Base-by-base conservation (phyloP, 2,113 vertebrate species). In the Pterocles gutturalis region DNA sequence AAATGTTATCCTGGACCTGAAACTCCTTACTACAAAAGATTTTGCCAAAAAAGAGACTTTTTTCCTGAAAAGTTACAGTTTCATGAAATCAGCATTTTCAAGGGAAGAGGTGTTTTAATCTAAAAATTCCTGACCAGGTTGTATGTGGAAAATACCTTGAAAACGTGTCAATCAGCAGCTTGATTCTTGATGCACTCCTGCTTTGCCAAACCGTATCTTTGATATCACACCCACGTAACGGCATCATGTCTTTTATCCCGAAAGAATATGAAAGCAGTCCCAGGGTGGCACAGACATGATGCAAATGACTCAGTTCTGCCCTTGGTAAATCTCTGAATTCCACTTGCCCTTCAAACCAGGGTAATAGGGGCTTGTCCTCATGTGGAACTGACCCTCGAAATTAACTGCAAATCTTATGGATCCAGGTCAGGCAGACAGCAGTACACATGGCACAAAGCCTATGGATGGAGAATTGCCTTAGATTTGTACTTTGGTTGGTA, bases 91-190 rank as follows among this genome's bases (percentile, higher is more conserved):
- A 70, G 1, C 5, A 45, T 70, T 92, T 92, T 71, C 25, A 69
- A 83, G 20, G 7, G n/a, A 57, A 76, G 14, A 85, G 1, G 3
- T 46, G 7, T 60, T 90, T 34, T 31, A 0, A 55, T 43, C 45
- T 76, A 83, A 67, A 36, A 16, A 16, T 0, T 69, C 43, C 49
- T 46, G 9, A 64, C 11, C 10, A 78, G 7, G 19, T 21, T 49
- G 2, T 38, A 17, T 48, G 13, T 38, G 38, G 36, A 75, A 84
- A 94, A 78, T 22, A 10, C 25, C 36, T 75, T 73, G n/a, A 93
- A 41, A 86, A 41, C 0, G 2, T 36, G 26, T 29, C 1, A 2
- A 57, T 31, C 3, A 0, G 6, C 16, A 82, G 11, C 12, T 69
- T 90, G 41, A 76, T 18, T 5, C 10, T 55, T 51, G 29, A 61